These are phyloP conservation scores for Monochamus saltuarius DNA, from an alignment of 1,140 invertebrate genomes.

Conservation along the genomic window DNA sequence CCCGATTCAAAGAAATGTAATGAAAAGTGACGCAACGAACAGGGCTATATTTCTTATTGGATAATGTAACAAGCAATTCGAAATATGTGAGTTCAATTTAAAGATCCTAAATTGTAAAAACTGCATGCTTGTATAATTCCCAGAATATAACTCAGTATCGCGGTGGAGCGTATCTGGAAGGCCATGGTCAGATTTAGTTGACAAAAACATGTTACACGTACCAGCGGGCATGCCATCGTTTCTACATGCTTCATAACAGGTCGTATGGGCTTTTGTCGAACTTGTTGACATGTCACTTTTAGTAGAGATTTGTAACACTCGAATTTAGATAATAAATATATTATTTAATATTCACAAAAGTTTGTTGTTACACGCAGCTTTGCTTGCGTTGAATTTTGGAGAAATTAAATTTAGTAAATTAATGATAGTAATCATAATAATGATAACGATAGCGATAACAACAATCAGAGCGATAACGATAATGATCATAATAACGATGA, in stretches of 20 bases:
- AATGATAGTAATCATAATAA: too few relatives aligned
- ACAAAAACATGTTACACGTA: constrained; percentile 10
- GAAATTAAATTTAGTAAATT: too few relatives aligned
- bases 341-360: too few relatives aligned
- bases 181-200: constrained; percentile 17
- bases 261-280: background rate
- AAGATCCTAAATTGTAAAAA: background rate
- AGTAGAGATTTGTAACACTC: background rate
- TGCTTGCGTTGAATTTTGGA: too few relatives aligned
- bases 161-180: constrained; percentile 1
- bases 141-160: constrained; percentile 22
- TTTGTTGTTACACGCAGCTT: too few relatives aligned
- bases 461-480: too few relatives aligned
- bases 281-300: constrained; percentile 3
- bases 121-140: constrained; percentile 8
- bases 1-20: background rate
- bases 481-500: too few relatives aligned
- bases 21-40: background rate
- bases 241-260: background rate
- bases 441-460: too few relatives aligned
- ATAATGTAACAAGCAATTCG: background rate
- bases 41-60: background rate
- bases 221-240: background rate
- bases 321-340: too few relatives aligned
- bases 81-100: background rate